phyloP scores from a whole-genome alignment of 2,797 vertebrate species.

The Phrynocephalus forsythii region DNA sequence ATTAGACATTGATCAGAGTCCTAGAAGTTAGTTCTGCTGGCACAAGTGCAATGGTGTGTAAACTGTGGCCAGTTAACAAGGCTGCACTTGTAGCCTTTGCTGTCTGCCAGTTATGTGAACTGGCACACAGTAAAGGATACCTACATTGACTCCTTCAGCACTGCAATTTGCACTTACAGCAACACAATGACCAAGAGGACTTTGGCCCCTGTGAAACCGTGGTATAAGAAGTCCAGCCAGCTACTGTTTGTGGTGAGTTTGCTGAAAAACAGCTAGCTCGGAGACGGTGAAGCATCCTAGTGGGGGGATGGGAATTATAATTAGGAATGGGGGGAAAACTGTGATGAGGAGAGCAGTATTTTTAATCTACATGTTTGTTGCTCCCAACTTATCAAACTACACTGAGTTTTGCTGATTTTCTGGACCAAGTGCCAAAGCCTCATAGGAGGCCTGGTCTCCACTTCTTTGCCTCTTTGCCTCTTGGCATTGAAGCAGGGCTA shows the following conservation, averaged over 20 bases:
- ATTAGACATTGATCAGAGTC: background rate
- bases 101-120: too few species aligned
- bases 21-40: background rate
- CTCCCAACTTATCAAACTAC: background rate
- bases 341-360: background rate
- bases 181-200: too few species aligned
- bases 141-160: too few species aligned
- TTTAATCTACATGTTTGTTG: background rate
- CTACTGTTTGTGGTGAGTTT: background rate
- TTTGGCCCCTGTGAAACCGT: background rate
- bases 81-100: background rate
- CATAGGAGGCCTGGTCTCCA: background rate
- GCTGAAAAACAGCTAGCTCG: background rate
- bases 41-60: background rate
- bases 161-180: too few species aligned
- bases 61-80: background rate
- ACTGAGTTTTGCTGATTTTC: background rate
- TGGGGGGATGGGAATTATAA: background rate
- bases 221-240: background rate
- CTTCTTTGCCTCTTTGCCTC: background rate
- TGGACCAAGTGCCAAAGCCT: background rate
- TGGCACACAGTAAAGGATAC: too few species aligned
- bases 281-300: background rate
- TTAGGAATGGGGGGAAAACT: background rate
- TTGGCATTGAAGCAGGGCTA: too few species aligned